Base-by-base conservation (phyloP, 2,888 invertebrate genomes). In the Ophioninae sp. region DNA sequence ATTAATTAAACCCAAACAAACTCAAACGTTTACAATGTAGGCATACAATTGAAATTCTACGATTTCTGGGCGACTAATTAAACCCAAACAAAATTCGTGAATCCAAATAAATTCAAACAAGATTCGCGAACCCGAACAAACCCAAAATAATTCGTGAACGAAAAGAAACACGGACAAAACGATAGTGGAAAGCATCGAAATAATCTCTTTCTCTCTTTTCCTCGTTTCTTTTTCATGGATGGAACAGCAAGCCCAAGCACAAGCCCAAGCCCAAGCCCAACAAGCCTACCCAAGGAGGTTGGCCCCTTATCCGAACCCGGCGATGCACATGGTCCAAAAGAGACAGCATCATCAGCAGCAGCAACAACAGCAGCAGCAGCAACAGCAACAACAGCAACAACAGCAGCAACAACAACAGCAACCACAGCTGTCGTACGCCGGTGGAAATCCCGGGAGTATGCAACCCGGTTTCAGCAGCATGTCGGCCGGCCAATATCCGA, bases 321-420 rank as follows among this genome's bases (percentile, higher is more conserved):
- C 96, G 81, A 96, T 97, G 96, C 96, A 97, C 92, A 96, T 97
- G 95, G 95, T 95, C 79, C 97, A 97, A 91, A 96, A 97, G 89
- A 94, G 97, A 89, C 94, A 95, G 83, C 93, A 93, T 85, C 95
- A 82, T 39, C 84, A 83, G 41, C 80, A 81, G 41, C 74, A 73
- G 20, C 81, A 81, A 13, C 81, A 70, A 37, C 81, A 81, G 13
- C 76, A 76, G n/a, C 81, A 78, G 23, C 81, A 82, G n/a, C 78
- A 74, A 7, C 78, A 78, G 7, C 82, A 82, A 0, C 81, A 81
- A 20, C 77, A 68, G 6, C 82, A 82, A 20, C 79, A 6, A 95
- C 95, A 80, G 23, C 83, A 79, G 30, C 87, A 82, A 8, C 84
- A 82, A 37, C 81, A 81, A 10, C 76, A 72, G 39, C 85, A 84